A percentile compares a stretch with the other conserved stretches of the same genome.
phyloP scores from a whole-genome alignment of 2,113 vertebrate genomes.

The Dasyprocta punctata region DNA sequence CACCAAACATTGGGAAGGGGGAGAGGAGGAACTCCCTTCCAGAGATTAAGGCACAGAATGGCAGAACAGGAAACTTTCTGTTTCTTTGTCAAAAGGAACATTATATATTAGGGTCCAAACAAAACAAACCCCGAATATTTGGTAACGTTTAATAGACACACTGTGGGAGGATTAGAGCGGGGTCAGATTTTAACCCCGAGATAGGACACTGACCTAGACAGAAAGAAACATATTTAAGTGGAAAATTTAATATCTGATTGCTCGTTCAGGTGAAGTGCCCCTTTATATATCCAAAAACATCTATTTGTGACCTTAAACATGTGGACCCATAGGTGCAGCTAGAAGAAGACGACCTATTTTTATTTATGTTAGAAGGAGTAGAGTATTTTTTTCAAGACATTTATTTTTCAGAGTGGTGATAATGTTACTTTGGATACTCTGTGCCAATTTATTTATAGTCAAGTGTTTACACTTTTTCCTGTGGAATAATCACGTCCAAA shows the following conservation, averaged over 20 bases:
- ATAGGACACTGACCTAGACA: background rate
- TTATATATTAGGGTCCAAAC: conserved; percentile 1
- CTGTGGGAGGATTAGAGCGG: conserved; percentile 28
- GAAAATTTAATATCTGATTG: conserved; percentile 79
- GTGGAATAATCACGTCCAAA: conserved; percentile 90
- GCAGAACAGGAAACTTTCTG: conserved; percentile 1
- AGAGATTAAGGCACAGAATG: conserved; percentile 15
- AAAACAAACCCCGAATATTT: background rate
- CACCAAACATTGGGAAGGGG: background rate
- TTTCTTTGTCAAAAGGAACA: conserved; percentile 6
- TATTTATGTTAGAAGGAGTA: conserved; percentile 92
- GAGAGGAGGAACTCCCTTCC: background rate
- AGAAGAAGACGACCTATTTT: conserved; percentile 90
- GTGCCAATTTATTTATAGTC: conserved; percentile 91
- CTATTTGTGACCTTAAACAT: conserved; percentile 95
- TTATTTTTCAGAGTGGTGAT: conserved; percentile 92
- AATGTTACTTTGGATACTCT: conserved; percentile 89
- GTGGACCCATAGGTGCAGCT: conserved; percentile 89
- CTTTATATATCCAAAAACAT: conserved; percentile 91
- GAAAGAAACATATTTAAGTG: conserved; percentile 63
- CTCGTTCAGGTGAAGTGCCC: conserved; percentile 91
- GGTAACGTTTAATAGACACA: background rate
- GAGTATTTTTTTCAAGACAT: conserved; percentile 91
- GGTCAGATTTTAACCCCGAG: conserved; percentile 39
- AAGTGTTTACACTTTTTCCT: conserved; percentile 89